Evolutionary conservation across 1,140 invertebrate genomes (phyloP).

Genomic region (Reticulitermes speratus): DNA sequence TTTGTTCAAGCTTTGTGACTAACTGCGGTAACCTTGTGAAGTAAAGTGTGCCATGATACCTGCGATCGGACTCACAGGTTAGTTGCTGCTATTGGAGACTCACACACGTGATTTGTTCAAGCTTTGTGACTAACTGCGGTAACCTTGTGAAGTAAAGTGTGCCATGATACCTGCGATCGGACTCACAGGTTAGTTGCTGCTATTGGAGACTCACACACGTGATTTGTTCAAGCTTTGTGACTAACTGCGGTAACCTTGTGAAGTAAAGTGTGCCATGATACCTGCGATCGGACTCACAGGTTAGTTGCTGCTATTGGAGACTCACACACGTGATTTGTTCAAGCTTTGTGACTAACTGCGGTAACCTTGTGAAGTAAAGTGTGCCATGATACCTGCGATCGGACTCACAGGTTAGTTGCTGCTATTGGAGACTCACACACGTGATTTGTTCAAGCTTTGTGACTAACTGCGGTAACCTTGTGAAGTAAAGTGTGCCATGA

Average conservation of each 20-base stretch:
- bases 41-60: constrained; percentile 68
- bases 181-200: neutral
- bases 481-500: constrained; percentile 60
- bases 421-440: neutral
- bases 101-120: neutral
- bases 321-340: neutral
- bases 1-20: neutral
- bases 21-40: too few relatives aligned
- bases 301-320: neutral
- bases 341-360: too few relatives aligned
- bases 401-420: neutral
- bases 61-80: constrained; percentile 42
- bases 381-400: constrained; percentile 72
- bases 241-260: too few relatives aligned
- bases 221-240: neutral
- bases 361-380: too few relatives aligned
- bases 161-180: constrained; percentile 70
- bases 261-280: constrained; percentile 64
- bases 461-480: too few relatives aligned
- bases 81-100: neutral
- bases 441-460: neutral
- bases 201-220: neutral
- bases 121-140: too few relatives aligned
- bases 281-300: constrained; percentile 49
- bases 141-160: constrained; percentile 39